Percentiles rank a stretch among this genome's conserved stretches.
Conservation (phyloP, 2,113 vertebrate genomes). For the Bos indicus region DNA sequence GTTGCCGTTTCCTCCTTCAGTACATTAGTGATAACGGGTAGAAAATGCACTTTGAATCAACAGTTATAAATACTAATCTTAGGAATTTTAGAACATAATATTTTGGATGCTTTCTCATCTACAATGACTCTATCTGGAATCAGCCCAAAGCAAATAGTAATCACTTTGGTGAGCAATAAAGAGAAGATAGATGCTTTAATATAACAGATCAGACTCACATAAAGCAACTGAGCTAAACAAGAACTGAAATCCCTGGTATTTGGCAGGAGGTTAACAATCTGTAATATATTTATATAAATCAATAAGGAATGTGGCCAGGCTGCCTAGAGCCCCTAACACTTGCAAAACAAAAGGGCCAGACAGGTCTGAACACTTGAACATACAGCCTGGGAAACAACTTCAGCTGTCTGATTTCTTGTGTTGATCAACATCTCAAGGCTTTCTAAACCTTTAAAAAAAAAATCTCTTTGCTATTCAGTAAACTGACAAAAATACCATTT, state of each 20-base stretch:
- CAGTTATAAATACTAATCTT: background rate
- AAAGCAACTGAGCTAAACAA: slow-evolving; percentile 55
- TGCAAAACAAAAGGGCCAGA: slow-evolving; percentile 79
- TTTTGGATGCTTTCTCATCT: background rate
- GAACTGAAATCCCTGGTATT: slow-evolving; percentile 62
- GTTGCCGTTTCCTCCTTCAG: background rate
- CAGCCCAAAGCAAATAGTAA: background rate
- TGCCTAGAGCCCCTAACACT: slow-evolving; percentile 75
- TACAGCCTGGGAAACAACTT: slow-evolving; percentile 81
- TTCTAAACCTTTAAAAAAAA: slow-evolving; percentile 56
- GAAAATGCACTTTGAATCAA: slow-evolving; percentile 22
- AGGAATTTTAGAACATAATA: slow-evolving; percentile 36
- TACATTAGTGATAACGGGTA: background rate
- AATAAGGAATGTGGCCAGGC: slow-evolving; percentile 76
- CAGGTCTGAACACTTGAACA: slow-evolving; percentile 80
- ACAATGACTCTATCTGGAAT: background rate
- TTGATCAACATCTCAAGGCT: slow-evolving; percentile 75
- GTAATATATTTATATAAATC: slow-evolving; percentile 79
- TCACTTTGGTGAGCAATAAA: background rate
- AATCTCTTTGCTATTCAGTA: slow-evolving; percentile 65
- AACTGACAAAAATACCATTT: slow-evolving; percentile 64
- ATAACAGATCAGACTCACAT: slow-evolving; percentile 7
- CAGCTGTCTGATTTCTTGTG: slow-evolving; percentile 73
- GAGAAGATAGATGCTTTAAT: background rate
- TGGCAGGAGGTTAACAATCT: slow-evolving; percentile 75